Conservation (phyloP, 2,797 vertebrate genomes). For the Nothura maculosa region DNA sequence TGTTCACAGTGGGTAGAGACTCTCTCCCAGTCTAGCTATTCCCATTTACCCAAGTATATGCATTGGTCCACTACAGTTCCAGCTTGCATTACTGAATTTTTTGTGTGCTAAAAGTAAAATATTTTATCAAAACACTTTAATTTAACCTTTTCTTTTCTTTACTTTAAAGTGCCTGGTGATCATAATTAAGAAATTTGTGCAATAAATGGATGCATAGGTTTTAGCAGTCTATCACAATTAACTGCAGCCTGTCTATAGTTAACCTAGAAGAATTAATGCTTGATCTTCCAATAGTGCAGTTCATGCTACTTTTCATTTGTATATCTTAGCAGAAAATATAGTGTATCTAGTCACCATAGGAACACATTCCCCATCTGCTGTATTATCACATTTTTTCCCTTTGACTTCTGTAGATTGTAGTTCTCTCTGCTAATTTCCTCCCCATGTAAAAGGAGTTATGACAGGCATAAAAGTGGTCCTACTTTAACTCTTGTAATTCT, state of each 20-base stretch:
- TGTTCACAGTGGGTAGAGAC: background rate
- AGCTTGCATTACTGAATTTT: background rate
- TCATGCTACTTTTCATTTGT: constrained; percentile 21
- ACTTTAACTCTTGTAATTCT: constrained; percentile 65
- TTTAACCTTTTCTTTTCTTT: background rate
- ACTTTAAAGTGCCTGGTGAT: background rate
- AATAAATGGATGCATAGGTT: accelerated
- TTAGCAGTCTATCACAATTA: background rate
- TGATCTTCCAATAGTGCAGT: background rate
- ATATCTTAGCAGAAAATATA: constrained; percentile 66
- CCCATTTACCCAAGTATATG: background rate
- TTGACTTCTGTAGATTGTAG: constrained; percentile 67
- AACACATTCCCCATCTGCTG: constrained; percentile 68
- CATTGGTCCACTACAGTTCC: accelerated
- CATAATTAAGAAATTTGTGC: background rate
- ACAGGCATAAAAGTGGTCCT: background rate
- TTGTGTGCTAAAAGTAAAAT: background rate
- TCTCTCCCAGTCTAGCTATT: background rate
- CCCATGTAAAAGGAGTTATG: constrained; percentile 39
- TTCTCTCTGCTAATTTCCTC: constrained; percentile 63
- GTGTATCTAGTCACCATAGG: constrained; percentile 68
- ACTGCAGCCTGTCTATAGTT: background rate
- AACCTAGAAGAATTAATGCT: background rate
- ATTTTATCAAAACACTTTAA: background rate
- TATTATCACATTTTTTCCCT: constrained; percentile 74